Evolutionary conservation across 2,888 invertebrate species (phyloP).

Genomic region (Erebia epiphron): DNA sequence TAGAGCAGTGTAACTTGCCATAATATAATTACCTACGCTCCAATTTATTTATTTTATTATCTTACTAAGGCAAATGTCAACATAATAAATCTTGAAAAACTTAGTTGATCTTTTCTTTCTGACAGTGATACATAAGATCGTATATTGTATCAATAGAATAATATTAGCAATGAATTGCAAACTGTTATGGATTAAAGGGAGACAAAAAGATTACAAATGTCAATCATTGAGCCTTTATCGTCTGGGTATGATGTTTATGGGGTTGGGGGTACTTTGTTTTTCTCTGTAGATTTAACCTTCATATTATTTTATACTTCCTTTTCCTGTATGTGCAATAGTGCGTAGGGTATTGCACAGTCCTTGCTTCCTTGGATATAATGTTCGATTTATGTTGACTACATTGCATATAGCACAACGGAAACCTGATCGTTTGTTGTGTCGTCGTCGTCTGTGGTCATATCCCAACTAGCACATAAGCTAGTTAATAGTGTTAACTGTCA

Average conservation of each 20-base stretch:
- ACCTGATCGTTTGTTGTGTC: neutral
- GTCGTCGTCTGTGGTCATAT: no score
- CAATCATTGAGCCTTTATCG: neutral
- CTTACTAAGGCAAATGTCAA: neutral
- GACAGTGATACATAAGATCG: slow-evolving; percentile 1
- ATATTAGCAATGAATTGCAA: neutral
- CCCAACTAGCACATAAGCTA: no score
- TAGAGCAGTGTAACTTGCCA: no score
- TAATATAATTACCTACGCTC: no score
- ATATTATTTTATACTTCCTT: neutral
- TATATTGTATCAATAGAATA: slow-evolving; percentile 3
- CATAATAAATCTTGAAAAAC: neutral
- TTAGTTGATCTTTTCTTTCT: neutral
- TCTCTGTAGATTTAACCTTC: slow-evolving; percentile 3
- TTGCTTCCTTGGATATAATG: neutral
- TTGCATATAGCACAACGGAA: neutral
- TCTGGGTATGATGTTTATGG: neutral
- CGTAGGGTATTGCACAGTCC: neutral
- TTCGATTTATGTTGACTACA: neutral
- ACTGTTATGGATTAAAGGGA: slow-evolving; percentile 7
- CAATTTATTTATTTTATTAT: slow-evolving; percentile 7
- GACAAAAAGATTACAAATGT: neutral
- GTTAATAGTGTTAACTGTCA: no score
- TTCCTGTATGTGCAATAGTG: slow-evolving; percentile 10
- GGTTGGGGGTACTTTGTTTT: neutral